Evolutionary conservation across 2,888 invertebrate genomes (phyloP), one percentile per base, ranked within the genome.

Genomic region (Ephialtes manifestator): DNA sequence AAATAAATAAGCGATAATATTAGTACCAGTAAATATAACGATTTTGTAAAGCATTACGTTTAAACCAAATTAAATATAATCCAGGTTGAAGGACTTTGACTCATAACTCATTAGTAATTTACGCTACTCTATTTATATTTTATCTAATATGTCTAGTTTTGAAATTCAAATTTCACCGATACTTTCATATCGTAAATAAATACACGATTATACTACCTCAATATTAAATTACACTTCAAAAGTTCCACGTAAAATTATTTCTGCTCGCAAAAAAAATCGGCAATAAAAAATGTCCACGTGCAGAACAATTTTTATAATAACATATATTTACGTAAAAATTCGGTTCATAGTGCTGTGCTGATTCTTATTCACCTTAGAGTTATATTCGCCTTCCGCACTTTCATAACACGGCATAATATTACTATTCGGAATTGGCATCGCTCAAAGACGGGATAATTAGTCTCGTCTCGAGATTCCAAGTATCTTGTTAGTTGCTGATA

Each of bases 361-460:
- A 4, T 48, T 31, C 31, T 4, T 10, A 51, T 70, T 51, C 70
- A 51, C n/a, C 51, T 3, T 18, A 10, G 13, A 24, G 55, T 24
- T 10, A 58, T 8, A 15, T 35, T 10, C 5, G 4, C 13, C 7
- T 7, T 35, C n/a, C 18, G 5, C 11, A 18, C n/a, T 39, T 39
- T n/a, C 31, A 35, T 35, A 39, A 2, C 20, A 2, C 39, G 60
- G 10, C 39, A 53, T 48, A 10, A 58, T 39, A 70, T 31, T 8
- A n/a, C 53, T 39, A 43, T 55, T n/a, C 10, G 28, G 46, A 70
- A 83, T 83, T 79, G 63, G 46, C 74, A 70, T 68, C 58, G 68
- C 60, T 83, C 75, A 70, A 65, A 77, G 51, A 72, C 58, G 51
- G 43, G 72, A 81, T 76, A 76, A 84, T 77, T 80, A 72, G 72